A percentile compares a stretch with the other conserved stretches of the same genome.
phyloP scores from a whole-genome alignment of 2,888 invertebrate genomes.

The Drosophila conformis region DNA sequence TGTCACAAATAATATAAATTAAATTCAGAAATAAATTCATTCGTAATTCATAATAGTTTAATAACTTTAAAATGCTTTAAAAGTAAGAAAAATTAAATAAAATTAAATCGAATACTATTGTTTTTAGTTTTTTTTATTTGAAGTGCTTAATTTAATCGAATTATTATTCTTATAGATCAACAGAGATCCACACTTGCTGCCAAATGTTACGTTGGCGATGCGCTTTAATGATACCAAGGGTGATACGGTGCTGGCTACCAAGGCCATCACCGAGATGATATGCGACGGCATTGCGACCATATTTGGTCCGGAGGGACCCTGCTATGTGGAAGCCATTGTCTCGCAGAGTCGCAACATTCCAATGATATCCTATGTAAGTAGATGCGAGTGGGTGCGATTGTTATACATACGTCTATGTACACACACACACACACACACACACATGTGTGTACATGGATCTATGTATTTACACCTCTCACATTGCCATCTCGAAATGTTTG shows the following conservation, averaged over 20 bases:
- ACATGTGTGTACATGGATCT: not conserved
- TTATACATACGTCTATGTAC: not conserved
- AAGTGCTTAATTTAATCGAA: not conserved
- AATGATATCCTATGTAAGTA: slow-evolving; percentile 98
- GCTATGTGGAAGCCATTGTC: slow-evolving; percentile 97
- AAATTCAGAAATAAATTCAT: not conserved
- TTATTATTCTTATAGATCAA: slow-evolving; percentile 87
- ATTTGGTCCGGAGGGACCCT: slow-evolving; percentile 97
- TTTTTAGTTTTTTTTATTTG: not conserved
- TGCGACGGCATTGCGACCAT: slow-evolving; percentile 95
- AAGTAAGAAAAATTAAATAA: not conserved
- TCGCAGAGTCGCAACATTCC: slow-evolving; percentile 97
- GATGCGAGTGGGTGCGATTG: not conserved
- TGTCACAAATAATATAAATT: not conserved
- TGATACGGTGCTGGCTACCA: slow-evolving; percentile 93
- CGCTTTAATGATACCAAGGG: slow-evolving; percentile 94
- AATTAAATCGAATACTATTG: not conserved
- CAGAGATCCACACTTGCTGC: slow-evolving; percentile 88
- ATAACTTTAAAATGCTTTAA: too few relatives aligned
- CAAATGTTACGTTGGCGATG: slow-evolving; percentile 90
- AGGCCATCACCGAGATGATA: slow-evolving; percentile 95
- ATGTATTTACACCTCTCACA: slow-evolving; percentile 5
- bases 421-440: too few relatives aligned
- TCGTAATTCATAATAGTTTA: not conserved
- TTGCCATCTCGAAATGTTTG: not conserved